Percentiles rank a stretch among this genome's conserved stretches.
Conservation (phyloP, 2,797 vertebrate species). For the Crenichthys baileyi region DNA sequence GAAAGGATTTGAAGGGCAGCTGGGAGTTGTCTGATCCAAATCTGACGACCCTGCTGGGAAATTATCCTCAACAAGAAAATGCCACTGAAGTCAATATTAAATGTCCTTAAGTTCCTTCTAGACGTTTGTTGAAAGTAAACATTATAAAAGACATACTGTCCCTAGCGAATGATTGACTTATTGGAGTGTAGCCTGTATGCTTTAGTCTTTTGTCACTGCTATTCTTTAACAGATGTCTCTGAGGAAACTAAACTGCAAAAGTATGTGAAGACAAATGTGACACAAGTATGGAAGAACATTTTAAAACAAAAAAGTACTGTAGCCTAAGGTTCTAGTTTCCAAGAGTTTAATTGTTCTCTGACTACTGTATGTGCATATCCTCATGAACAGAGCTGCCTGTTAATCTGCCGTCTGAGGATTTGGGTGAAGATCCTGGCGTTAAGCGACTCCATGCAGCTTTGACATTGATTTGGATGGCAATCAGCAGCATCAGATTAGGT, state of each 20-base stretch:
- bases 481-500: slow-evolving; percentile 49
- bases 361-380: slow-evolving; percentile 8
- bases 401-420: slow-evolving; percentile 38
- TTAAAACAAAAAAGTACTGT: background rate
- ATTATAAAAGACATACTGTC: background rate
- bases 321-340: background rate
- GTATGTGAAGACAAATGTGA: background rate
- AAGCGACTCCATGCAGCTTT: slow-evolving; percentile 43
- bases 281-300: background rate
- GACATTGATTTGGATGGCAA: slow-evolving; percentile 41
- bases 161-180: no score
- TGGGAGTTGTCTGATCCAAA: background rate
- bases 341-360: background rate
- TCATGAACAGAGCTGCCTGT: background rate
- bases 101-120: no score
- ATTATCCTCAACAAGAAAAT: background rate
- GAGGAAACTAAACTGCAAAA: slow-evolving; percentile 10
- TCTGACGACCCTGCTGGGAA: background rate
- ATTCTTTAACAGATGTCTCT: slow-evolving; percentile 9
- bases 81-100: background rate
- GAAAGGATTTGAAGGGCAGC: background rate
- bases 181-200: background rate
- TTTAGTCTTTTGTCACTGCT: background rate
- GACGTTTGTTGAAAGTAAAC: background rate
- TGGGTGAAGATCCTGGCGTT: slow-evolving; percentile 33